Conservation (phyloP, 1,140 invertebrate species). For the Tyrophagus putrescentiae region DNA sequence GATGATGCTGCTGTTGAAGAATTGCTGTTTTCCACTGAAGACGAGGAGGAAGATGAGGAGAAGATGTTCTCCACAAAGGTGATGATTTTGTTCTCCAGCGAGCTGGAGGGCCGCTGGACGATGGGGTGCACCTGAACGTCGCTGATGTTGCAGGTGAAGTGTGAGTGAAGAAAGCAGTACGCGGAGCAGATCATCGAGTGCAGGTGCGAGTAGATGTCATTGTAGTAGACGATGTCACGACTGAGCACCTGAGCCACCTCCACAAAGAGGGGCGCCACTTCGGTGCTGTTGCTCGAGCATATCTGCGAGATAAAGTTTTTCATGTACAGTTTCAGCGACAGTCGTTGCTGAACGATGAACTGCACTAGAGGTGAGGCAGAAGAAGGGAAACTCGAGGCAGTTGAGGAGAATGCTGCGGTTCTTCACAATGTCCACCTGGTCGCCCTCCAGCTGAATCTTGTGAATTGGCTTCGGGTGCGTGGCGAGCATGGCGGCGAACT, state of each 20-base stretch:
- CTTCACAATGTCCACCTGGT: neutral
- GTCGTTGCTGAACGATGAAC: neutral
- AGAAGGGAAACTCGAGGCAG: neutral
- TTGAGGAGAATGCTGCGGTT: conserved; percentile 6
- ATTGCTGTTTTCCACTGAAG: neutral
- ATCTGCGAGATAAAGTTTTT: neutral
- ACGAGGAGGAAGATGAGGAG: neutral
- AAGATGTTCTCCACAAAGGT: neutral
- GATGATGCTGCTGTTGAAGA: neutral
- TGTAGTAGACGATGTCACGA: neutral
- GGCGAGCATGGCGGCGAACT: neutral
- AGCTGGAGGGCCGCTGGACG: neutral
- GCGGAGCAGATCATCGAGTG: neutral
- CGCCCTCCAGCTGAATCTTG: neutral
- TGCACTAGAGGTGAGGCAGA: neutral
- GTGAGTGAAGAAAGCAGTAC: neutral
- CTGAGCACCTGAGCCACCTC: neutral
- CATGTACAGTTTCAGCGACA: neutral
- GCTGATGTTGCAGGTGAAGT: neutral
- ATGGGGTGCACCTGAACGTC: neutral
- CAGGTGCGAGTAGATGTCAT: neutral
- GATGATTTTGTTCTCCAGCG: neutral
- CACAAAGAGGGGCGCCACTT: neutral
- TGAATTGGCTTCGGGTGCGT: neutral
- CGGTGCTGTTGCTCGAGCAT: neutral